Evolutionary conservation across 2,888 invertebrate species (phyloP).

Genomic region (Noctua pronuba): DNA sequence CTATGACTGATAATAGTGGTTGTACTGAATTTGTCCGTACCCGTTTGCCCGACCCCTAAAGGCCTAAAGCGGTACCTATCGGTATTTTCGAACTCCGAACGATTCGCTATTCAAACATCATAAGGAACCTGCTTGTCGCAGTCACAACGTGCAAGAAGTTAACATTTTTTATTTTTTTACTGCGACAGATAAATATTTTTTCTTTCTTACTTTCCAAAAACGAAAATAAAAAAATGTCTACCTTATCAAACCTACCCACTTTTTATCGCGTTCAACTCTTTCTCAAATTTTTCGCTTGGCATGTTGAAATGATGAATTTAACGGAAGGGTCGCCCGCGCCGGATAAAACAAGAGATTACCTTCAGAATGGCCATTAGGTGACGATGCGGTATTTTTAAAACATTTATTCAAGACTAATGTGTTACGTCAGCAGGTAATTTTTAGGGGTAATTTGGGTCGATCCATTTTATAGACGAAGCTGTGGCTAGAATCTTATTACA

Average conservation of each 20-base stretch:
- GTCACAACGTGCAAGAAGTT: no score
- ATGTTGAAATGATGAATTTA: slow-evolving; percentile 67
- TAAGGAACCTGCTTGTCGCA: no score
- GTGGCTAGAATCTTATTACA: background rate
- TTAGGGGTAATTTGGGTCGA: slow-evolving; percentile 50
- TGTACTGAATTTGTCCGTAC: no score
- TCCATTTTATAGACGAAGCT: slow-evolving; percentile 23
- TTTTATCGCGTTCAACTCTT: slow-evolving; percentile 38
- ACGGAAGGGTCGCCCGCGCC: slow-evolving; percentile 61
- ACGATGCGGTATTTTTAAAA: slow-evolving; percentile 64
- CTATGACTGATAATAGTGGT: no score
- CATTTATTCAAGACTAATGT: slow-evolving; percentile 65
- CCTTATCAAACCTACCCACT: background rate
- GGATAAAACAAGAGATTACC: slow-evolving; percentile 71
- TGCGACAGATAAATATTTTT: no score
- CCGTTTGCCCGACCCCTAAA: background rate
- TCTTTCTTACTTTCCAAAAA: background rate
- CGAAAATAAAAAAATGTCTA: background rate
- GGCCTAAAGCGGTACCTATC: background rate
- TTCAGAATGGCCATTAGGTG: slow-evolving; percentile 66
- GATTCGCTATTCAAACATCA: background rate
- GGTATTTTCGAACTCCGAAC: background rate
- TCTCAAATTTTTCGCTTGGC: slow-evolving; percentile 53
- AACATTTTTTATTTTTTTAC: no score
- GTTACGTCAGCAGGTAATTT: slow-evolving; percentile 59